phyloP scores from a whole-genome alignment of 2,113 vertebrate species.

The Isurus oxyrinchus region DNA sequence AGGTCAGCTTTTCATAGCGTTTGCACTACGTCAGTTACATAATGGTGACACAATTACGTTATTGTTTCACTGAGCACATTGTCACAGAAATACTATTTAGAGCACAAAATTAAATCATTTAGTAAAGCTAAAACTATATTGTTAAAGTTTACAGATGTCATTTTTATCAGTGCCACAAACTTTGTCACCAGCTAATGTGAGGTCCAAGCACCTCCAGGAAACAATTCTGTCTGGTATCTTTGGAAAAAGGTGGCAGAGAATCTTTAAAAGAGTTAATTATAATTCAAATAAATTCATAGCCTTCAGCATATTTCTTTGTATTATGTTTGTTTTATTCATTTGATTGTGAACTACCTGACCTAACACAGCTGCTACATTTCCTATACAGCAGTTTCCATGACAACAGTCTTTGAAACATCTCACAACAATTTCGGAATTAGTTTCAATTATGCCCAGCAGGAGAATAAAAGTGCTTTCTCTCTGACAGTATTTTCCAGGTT shows the following conservation, averaged over 20 bases:
- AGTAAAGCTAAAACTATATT: background rate
- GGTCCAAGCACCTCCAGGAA: background rate
- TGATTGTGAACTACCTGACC: conserved; percentile 14
- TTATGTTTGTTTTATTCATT: conserved; percentile 24
- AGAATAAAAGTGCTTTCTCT: background rate
- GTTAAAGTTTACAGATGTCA: background rate
- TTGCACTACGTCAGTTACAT: background rate
- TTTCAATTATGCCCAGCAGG: conserved; percentile 21
- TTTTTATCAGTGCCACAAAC: background rate
- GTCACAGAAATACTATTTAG: background rate
- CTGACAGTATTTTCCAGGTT: background rate
- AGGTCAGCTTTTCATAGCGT: background rate
- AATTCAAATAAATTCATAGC: background rate
- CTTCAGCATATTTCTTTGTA: conserved; percentile 16
- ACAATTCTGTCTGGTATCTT: background rate
- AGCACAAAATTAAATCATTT: background rate
- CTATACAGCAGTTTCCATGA: background rate
- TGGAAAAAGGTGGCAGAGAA: background rate
- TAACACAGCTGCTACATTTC: conserved; percentile 10
- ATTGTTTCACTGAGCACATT: background rate
- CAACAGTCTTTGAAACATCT: background rate
- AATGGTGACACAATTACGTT: background rate
- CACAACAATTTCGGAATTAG: conserved; percentile 14
- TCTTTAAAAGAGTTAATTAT: conserved; percentile 11
- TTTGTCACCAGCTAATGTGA: background rate